Evolutionary conservation across 2,113 vertebrate genomes (phyloP), one percentile per base, ranked within the genome.

Genomic region (Dascyllus trimaculatus): DNA sequence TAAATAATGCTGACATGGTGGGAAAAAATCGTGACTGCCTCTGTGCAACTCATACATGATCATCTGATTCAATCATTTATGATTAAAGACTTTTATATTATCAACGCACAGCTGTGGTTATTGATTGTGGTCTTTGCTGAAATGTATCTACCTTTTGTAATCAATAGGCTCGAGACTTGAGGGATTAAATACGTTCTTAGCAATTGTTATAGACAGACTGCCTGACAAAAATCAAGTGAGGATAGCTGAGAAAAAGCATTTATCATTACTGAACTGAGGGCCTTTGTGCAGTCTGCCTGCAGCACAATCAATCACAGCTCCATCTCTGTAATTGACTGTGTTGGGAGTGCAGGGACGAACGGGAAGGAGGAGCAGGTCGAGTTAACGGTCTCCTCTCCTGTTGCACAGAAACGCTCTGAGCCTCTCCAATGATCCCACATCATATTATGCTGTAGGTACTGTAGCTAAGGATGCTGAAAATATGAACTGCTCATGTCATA

Each of bases 31-130:
- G 9, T 2, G 38, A 38, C 5, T 24, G 25, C 10, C 58, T 71
- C 58, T 59, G 58, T 66, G 52, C 60, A 63, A 63, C 45, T 52
- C n/a, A 72, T 61, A 24, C 65, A 52, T 48, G 11, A 65, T 74
- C 38, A 60, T 59, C 60, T 64, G 49, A 68, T 54, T 71, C 18
- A 85, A 76, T 78, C 61, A 80, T 86, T 82, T 82, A 80, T 84
- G 76, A 92, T 82, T 80, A 85, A 90, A 92, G 63, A 74, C 56
- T 90, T 91, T 87, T 86, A 46, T 88, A 91, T 82, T 59, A 35
- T 75, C 68, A 1, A 1, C 1, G 22, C 57, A 75, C 69, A 53
- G 67, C 45, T 80, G 80, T 76, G 78, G 62, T 85, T 83, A 90
- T 87, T 93, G 78, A 88, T 70, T 71, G 78, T 67, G 61, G 49